Conservation (phyloP, 2,888 invertebrate species). For the Drosophila meridionalis region DNA sequence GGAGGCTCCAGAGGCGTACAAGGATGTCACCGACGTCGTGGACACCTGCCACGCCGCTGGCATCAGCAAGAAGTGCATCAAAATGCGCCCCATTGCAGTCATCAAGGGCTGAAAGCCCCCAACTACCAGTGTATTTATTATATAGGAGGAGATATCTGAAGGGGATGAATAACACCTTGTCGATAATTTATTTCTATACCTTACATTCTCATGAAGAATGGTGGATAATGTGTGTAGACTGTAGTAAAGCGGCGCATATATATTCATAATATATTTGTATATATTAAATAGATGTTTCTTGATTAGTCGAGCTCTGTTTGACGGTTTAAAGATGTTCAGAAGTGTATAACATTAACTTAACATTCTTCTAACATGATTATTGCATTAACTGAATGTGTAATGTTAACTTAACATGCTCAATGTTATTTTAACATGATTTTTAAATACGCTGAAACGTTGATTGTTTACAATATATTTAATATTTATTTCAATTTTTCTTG, state of each 20-base stretch:
- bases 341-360: neutral
- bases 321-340: neutral
- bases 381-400: too few relatives aligned
- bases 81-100: constrained; percentile 98
- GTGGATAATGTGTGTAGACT: neutral
- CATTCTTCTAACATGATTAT: neutral
- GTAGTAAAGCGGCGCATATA: neutral
- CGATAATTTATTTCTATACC: neutral
- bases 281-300: neutral
- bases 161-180: neutral
- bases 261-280: neutral
- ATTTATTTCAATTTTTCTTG: neutral
- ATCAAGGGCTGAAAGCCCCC: constrained; percentile 93
- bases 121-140: neutral
- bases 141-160: neutral
- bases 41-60: constrained; percentile 99
- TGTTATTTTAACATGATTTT: neutral
- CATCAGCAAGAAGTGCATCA: constrained; percentile 98
- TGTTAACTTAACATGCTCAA: neutral
- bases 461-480: neutral
- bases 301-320: neutral
- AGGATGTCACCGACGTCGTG: constrained; percentile 99
- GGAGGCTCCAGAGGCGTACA: constrained; percentile 99
- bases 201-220: neutral
- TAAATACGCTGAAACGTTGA: neutral